Percentiles rank a stretch among this genome's conserved stretches.
Conservation (phyloP, 2,113 vertebrate genomes). For the Aphelocoma coerulescens region DNA sequence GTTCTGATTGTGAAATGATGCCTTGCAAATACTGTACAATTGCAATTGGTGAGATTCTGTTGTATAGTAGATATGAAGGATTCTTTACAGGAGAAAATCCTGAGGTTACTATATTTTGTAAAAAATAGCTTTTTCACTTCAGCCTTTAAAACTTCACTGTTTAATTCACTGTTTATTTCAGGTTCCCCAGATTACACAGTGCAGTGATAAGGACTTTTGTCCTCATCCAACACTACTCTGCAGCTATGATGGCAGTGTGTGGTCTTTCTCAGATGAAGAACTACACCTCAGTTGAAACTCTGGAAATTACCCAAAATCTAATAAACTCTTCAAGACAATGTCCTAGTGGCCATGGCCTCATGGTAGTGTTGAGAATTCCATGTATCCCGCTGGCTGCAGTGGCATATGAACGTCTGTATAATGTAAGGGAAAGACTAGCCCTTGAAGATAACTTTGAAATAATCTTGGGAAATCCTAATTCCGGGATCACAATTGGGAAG, state of each 20-base stretch:
- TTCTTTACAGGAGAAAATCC: neutral
- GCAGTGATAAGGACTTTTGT: slow-evolving; percentile 92
- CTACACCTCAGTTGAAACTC: slow-evolving; percentile 93
- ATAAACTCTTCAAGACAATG: slow-evolving; percentile 84
- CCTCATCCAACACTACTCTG: slow-evolving; percentile 91
- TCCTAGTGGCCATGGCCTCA: slow-evolving; percentile 88
- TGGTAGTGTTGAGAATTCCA: slow-evolving; percentile 94
- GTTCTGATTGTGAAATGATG: neutral
- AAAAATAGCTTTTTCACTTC: neutral
- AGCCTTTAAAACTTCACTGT: neutral
- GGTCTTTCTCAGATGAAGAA: slow-evolving; percentile 89
- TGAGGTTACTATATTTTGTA: neutral
- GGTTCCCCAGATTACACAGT: slow-evolving; percentile 94
- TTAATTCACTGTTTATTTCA: slow-evolving; percentile 60
- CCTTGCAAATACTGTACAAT: neutral
- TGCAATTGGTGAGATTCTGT: neutral
- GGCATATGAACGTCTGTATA: slow-evolving; percentile 87
- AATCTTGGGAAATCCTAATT: slow-evolving; percentile 85
- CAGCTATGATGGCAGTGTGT: slow-evolving; percentile 90
- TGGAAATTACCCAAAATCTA: slow-evolving; percentile 92
- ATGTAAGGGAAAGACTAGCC: slow-evolving; percentile 86
- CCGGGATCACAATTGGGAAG: slow-evolving; percentile 82
- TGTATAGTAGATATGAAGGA: neutral
- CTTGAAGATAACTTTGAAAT: slow-evolving; percentile 92
- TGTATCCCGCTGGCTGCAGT: slow-evolving; percentile 85